Base-by-base conservation (phyloP, 2,113 vertebrate genomes). In the Spea bombifrons region DNA sequence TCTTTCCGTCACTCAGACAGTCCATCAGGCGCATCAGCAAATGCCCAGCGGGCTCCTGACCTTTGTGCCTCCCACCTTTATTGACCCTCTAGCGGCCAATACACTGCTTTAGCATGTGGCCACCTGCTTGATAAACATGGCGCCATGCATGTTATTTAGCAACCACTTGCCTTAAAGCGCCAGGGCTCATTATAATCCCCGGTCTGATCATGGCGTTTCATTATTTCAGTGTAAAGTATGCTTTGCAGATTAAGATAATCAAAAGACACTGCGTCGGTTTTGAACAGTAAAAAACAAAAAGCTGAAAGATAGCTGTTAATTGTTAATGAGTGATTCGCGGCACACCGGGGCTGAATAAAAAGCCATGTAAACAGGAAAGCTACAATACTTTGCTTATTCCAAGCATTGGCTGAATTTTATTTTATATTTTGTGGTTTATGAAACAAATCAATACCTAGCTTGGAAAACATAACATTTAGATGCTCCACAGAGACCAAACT, bases 401-500 rank as follows among this genome's bases (percentile, higher is more conserved):
- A 68, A 52, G 45, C 65, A 49, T 47, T 5, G 55, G 15, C 64
- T 67, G 73, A 52, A 48, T 67, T 76, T 61, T 68, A 30, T 73
- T 66, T 79, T 79, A 65, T 66, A 73, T 57, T 53, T 61, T 49
- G 65, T 67, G 50, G 59, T 67, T 73, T 80, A 80, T 67, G 64
- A 80, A 80, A 79, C 71, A 80, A 80, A 74, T 80, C 71, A 80
- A 80, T 67, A 61, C 65, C 66, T 77, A 77, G 81, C 17, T 71
- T 76, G 71, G 73, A 84, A 82, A 82, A 78, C 66, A 75, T 83
- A 83, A 69, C 49, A 44, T 74, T 81, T 81, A 84, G 72, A 82
- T 83, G 75, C 68, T 45, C 83, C 52, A 75, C 75, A 75, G 73
- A 67, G 78, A 81, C 10, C 64, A 80, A 83, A 83, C 67, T 82